Evolutionary conservation across 2,113 vertebrate species (phyloP), one percentile per base, ranked within the genome.

Genomic region (Gopherus evgoodei): DNA sequence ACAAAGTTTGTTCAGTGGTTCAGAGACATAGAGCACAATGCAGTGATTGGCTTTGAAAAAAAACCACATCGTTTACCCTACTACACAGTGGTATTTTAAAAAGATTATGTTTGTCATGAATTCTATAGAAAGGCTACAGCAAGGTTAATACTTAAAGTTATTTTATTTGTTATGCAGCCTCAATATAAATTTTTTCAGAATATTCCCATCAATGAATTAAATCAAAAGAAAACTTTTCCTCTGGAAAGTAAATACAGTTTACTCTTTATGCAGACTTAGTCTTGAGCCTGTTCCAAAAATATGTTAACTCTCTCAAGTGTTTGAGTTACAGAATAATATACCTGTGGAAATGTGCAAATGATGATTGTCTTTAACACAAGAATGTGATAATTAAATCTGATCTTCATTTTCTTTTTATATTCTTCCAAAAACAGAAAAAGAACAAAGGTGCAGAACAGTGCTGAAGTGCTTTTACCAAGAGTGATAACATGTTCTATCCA

Each of bases 311-410:
- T 27, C 44, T 87, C 38, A 81, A 90, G 81, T 17, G 14, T 81
- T 94, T 93, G 82, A 90, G 54, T 95, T 89, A 82, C 25, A 91
- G 62, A 91, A 81, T 25, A 83, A 38, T 91, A 86, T 65, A 44
- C 42, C 25, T 86, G 29, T 50, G 75, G 24, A 88, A 93, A 91
- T 65, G 22, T 89, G n/a, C 49, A 93, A 88, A 81, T 83, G 50
- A 3, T 93, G 84, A 87, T 90, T 50, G 87, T 22, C 78, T 93
- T 16, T 53, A 95, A 87, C 38, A 81, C 44, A 54, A 89, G 83
- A 81, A 92, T 9, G 14, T 47, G 65, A 83, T 90, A 97, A 95
- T 94, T 95, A 87, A 94, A 93, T 87, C 72, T 94, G 65, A 56
- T 91, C 53, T 94, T 11, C 8, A 5, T 8, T 90, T 95, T 93